Evolutionary conservation across 2,888 invertebrate genomes (phyloP).

Genomic region (Phania funesta): DNA sequence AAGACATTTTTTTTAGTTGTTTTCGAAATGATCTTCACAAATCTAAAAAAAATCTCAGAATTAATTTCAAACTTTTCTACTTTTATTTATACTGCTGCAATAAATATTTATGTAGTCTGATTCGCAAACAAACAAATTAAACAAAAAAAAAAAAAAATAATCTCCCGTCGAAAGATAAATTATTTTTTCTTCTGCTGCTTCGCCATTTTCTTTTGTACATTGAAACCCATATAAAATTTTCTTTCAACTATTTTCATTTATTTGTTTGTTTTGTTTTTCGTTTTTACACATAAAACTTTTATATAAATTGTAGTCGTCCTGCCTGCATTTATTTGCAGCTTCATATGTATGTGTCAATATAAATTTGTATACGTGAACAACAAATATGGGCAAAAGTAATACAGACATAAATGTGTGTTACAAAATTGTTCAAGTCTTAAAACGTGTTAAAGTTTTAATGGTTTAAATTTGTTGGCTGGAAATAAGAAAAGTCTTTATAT

Average conservation of each 20-base stretch:
- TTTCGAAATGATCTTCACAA: constrained; percentile 9
- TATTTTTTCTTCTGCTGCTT: constrained; percentile 10
- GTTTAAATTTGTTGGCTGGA: constrained; percentile 7
- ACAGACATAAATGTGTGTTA: constrained; percentile 27
- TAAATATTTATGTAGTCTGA: constrained; percentile 45
- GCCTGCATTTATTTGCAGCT: not conserved
- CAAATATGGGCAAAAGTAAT: constrained; percentile 18
- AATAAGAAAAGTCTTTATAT: constrained; percentile 14
- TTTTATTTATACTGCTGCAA: too few relatives aligned
- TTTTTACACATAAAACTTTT: constrained; percentile 54
- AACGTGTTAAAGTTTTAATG: constrained; percentile 66
- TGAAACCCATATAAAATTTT: constrained; percentile 37
- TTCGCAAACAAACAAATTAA: constrained; percentile 42
- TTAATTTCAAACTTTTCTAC: constrained; percentile 4
- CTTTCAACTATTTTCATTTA: not conserved
- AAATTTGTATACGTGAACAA: not conserved
- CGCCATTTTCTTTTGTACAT: constrained; percentile 26
- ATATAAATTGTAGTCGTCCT: constrained; percentile 52
- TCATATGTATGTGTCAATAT: constrained; percentile 9
- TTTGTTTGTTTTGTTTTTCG: not conserved
- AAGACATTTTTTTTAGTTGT: not conserved
- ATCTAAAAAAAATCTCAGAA: not conserved
- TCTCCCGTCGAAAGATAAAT: constrained; percentile 35
- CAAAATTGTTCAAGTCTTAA: constrained; percentile 54
- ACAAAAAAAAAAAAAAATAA: not conserved